Evolutionary conservation across 2,113 vertebrate genomes (phyloP).

Genomic region (Perca schrenkii): DNA sequence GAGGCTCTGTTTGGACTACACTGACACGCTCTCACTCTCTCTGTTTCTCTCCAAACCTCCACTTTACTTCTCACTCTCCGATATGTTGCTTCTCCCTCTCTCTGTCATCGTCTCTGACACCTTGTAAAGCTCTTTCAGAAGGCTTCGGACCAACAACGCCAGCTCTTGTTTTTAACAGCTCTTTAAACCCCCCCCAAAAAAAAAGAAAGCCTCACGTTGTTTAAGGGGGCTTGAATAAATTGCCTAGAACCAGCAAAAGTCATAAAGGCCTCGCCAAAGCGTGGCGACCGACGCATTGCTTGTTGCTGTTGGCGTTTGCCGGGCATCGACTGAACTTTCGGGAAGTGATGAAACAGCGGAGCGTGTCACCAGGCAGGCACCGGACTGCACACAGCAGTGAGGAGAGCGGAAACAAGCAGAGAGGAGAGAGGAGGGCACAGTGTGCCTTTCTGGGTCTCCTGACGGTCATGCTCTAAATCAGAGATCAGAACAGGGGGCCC

Average conservation of each 20-base stretch:
- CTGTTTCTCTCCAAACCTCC: conserved; percentile 16
- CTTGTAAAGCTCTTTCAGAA: conserved; percentile 60
- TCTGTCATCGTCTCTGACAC: conserved; percentile 42
- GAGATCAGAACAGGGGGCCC: too few species aligned
- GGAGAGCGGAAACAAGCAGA: conserved; percentile 25
- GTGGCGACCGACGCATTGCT: conserved; percentile 54
- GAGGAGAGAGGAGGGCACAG: conserved; percentile 20
- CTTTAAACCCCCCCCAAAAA: conserved; percentile 43
- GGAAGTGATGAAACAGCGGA: conserved; percentile 71
- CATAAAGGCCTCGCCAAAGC: conserved; percentile 42
- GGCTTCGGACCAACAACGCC: conserved; percentile 26
- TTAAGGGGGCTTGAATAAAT: conserved; percentile 55
- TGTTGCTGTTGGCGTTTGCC: conserved; percentile 71
- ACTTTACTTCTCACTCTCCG: conserved; percentile 14
- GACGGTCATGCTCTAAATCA: neutral
- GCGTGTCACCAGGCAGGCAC: conserved; percentile 43
- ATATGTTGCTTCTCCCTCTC: conserved; percentile 8
- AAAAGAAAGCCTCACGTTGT: conserved; percentile 18
- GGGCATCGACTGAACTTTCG: conserved; percentile 54
- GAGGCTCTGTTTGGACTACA: conserved; percentile 39
- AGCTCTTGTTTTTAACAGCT: conserved; percentile 61
- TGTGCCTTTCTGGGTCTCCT: conserved; percentile 8
- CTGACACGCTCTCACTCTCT: conserved; percentile 9
- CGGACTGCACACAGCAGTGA: conserved; percentile 10
- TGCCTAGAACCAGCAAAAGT: conserved; percentile 25